Conservation (phyloP, 2,888 invertebrate species). For the Ceriagrion tenellum region DNA sequence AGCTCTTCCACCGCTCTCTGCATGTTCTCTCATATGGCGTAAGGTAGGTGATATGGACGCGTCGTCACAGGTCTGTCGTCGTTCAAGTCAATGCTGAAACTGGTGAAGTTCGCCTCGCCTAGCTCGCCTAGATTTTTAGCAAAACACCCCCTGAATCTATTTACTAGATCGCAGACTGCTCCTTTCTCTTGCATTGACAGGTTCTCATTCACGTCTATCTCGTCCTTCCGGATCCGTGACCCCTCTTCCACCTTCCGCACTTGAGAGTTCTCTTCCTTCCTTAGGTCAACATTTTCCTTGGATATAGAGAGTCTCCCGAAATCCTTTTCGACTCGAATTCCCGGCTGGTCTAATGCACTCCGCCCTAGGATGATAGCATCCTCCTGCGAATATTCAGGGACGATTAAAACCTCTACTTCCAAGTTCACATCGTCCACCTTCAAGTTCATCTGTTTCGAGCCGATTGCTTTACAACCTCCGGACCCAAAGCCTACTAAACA, state of each 20-base stretch:
- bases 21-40: neutral
- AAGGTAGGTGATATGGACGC: neutral
- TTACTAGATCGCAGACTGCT: neutral
- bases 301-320: neutral
- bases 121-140: neutral
- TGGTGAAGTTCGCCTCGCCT: neutral
- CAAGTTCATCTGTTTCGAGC: neutral
- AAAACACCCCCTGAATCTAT: neutral
- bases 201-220: neutral
- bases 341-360: neutral
- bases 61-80: neutral
- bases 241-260: neutral
- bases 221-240: neutral
- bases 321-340: neutral
- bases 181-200: neutral
- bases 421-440: neutral
- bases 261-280: neutral
- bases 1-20: slow-evolving; percentile 70
- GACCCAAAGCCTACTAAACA: neutral
- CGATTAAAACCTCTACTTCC: neutral
- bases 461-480: no score
- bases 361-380: neutral
- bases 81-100: neutral
- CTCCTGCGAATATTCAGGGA: neutral
- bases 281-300: no score